Conservation (phyloP, 2,113 vertebrate genomes). For the cat (Felis catus) region F.catus_Fca126_mat1.0 CM031424.1:62833001-62833500, state of each 20-base stretch:
- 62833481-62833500: conserved; percentile 17
- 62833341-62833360: background rate
- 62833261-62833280: background rate
- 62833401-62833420: background rate
- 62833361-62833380: background rate
- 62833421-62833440: background rate
- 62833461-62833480: background rate
- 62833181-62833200: background rate
- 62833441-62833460: conserved; percentile 23
- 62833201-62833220: background rate
- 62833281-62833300: background rate
- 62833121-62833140: background rate
- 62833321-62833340: background rate
- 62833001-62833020: background rate
- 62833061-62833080: background rate
- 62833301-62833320: background rate
- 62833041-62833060: background rate
- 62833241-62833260: conserved; percentile 13
- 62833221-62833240: background rate
- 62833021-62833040: conserved; percentile 20
- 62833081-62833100: background rate
- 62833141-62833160: background rate
- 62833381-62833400: background rate
- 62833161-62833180: background rate
- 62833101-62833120: background rate